These are phyloP conservation scores for Podocnemis expansa DNA, from an alignment of 2,113 vertebrate species.

Conservation along the genomic window DNA sequence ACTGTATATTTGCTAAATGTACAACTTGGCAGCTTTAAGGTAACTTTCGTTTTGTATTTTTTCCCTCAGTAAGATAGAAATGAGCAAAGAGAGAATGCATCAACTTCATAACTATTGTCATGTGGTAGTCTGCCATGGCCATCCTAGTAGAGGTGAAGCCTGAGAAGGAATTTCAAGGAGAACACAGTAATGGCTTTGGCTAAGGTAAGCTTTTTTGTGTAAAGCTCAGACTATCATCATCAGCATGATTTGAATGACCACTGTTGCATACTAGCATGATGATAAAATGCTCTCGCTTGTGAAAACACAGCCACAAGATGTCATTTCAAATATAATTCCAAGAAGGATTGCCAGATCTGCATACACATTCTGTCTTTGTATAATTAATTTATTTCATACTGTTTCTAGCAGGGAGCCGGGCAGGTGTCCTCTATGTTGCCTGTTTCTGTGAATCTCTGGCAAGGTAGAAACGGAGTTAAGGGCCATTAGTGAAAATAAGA, in stretches of 20 bases:
- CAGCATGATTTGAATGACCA: not conserved
- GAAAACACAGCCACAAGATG: not conserved
- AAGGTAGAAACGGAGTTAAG: not conserved
- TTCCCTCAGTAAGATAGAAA: not conserved
- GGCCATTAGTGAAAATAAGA: constrained; percentile 28
- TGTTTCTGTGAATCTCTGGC: not conserved
- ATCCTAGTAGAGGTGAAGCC: not conserved
- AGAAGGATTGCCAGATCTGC: not conserved
- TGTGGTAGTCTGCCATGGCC: not conserved
- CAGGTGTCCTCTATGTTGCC: not conserved
- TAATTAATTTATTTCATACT: not conserved
- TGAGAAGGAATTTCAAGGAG: not conserved
- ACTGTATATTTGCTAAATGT: not conserved
- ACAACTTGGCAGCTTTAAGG: not conserved
- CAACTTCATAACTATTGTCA: not conserved
- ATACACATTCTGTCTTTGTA: rapidly evolving
- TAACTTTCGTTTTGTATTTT: not conserved
- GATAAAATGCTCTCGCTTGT: not conserved
- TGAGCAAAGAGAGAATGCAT: not conserved
- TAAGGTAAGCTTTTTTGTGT: not conserved
- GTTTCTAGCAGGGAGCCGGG: constrained; percentile 11
- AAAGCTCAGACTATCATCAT: not conserved
- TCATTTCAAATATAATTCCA: not conserved
- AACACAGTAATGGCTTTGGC: not conserved
- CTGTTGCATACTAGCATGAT: not conserved